Percentiles rank a stretch among this genome's conserved stretches.
These are phyloP conservation scores for Trichoplax adhaerens DNA, from an alignment of 37 sponge, comb jelly and placozoan species.

Conservation along the genomic window DNA sequence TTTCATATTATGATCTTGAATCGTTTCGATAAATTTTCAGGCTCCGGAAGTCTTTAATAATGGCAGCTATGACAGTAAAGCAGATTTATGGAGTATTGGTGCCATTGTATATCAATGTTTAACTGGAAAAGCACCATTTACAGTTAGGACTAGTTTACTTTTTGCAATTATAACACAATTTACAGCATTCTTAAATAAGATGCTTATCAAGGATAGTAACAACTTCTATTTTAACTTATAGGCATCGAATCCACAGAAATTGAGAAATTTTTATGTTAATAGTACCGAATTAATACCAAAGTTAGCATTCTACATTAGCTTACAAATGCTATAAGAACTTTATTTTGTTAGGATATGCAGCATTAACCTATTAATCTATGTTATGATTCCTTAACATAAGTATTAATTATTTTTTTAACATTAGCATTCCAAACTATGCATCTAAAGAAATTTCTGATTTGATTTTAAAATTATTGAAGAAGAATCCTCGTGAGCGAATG, in stretches of 20 bases:
- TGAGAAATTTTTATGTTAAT: conserved; percentile 21
- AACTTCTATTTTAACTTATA: background rate
- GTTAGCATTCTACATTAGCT: background rate
- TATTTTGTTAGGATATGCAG: too few species aligned
- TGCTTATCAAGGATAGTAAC: too few species aligned
- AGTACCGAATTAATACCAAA: conserved; percentile 1
- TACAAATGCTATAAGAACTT: background rate
- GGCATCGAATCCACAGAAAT: conserved; percentile 11
- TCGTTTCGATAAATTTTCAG: conserved; percentile 5
- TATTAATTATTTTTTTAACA: background rate
- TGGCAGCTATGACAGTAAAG: conserved; percentile 56
- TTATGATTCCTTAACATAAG: background rate
- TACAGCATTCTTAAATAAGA: too few species aligned
- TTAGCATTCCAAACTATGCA: conserved; percentile 45
- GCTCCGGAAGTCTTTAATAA: conserved; percentile 90
- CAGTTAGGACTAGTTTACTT: too few species aligned
- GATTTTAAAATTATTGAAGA: conserved; percentile 40
- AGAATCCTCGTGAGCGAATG: conserved; percentile 42
- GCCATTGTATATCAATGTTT: conserved; percentile 90
- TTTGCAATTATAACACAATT: too few species aligned
- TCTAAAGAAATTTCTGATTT: conserved; percentile 38
- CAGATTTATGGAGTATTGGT: conserved; percentile 93
- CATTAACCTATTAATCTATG: too few species aligned
- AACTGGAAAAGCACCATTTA: conserved; percentile 73
- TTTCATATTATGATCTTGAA: too few species aligned